Evolutionary conservation across 2,113 vertebrate species (phyloP), one percentile per base, ranked within the genome.

Genomic region (Regulus satrapa): DNA sequence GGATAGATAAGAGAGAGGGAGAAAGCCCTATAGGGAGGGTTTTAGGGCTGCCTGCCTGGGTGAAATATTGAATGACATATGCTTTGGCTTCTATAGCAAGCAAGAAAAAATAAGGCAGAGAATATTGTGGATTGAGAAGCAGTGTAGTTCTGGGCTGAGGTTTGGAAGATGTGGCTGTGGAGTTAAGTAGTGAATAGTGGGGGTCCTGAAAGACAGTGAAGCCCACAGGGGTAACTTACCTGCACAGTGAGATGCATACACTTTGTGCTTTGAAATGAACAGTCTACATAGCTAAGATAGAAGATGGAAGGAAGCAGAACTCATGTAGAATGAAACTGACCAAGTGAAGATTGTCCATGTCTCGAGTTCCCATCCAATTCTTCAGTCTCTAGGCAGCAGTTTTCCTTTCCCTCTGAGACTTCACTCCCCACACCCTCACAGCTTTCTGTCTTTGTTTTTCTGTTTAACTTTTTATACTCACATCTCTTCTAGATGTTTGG

Each of bases 221-320:
- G 24, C 9, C 34, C 34, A 24, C 48, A 36, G 34, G 36, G 8
- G 3, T 23, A 40, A 56, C 19, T 4, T 32, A 1, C 12, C 8
- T 38, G 32, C 20, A 7, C 4, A 31, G 18, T 0, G 4, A 58
- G 12, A 36, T 68, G 19, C 0, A 28, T 0, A 31, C 2, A 5
- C 9, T n/a, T 72, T 49, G 15, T 61, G 31, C 48, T 79, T 58
- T 18, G 79, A 59, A 52, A 72, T 17, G 1, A 41, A 2, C 5
- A 4, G 8, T 67, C 26, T 52, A 4, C 18, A 14, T 2, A 54
- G 28, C 9, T 46, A 32, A 51, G 56, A 34, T 3, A 40, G 49
- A 74, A 49, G 38, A 25, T 15, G 8, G 52, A 69, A 80, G 14
- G n/a, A 73, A 49, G 46, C 23, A 49, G 54, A 72, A 63, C 23